A percentile compares a stretch with the other conserved stretches of the same genome.
phyloP scores from a whole-genome alignment of 2,797 vertebrate species.

The Molossus alvarezi region DNA sequence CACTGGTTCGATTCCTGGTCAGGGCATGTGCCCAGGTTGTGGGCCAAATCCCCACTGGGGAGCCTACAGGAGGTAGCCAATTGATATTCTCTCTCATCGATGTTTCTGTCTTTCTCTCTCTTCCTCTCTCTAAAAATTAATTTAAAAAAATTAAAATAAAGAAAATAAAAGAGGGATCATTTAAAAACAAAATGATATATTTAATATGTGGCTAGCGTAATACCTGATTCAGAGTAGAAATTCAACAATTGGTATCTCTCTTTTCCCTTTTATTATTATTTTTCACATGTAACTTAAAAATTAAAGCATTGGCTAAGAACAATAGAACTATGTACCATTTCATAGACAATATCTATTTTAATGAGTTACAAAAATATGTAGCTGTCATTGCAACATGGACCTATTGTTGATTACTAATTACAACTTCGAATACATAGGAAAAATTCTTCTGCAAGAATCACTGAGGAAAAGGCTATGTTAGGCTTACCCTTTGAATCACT shows the following conservation, averaged over 20 bases:
- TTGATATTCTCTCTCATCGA: too few species aligned
- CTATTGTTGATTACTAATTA: neutral
- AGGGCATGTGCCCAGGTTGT: too few species aligned
- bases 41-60: too few species aligned
- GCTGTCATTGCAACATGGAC: neutral
- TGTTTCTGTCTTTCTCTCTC: too few species aligned
- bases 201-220: neutral
- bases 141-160: too few species aligned
- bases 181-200: neutral
- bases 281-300: neutral
- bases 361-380: neutral
- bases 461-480: neutral
- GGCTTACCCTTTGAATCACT: neutral
- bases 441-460: neutral
- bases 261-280: slow-evolving; percentile 33
- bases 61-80: too few species aligned
- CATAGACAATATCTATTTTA: neutral
- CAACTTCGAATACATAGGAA: neutral
- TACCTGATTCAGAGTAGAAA: neutral
- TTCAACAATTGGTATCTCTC: neutral
- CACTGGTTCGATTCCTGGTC: too few species aligned
- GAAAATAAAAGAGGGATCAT: too few species aligned
- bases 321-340: neutral
- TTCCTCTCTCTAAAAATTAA: too few species aligned
- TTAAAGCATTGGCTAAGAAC: neutral